These are phyloP conservation scores for Paralinhomoeus sp. DNA, from an alignment of 2,888 invertebrate species.

Conservation along the genomic window DNA sequence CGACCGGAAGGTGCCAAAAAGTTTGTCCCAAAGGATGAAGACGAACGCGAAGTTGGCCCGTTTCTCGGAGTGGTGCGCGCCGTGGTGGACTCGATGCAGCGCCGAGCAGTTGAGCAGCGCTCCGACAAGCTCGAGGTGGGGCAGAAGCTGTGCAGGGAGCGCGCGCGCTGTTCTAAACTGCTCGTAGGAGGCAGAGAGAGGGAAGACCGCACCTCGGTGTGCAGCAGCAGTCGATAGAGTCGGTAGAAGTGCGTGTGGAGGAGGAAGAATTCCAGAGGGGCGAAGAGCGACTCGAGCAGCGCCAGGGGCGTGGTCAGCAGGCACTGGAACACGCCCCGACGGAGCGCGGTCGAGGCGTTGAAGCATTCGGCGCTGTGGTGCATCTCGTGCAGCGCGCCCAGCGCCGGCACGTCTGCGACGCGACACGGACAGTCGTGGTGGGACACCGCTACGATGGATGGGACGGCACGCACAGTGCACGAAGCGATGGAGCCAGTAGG, in stretches of 20 bases:
- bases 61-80: too few relatives aligned
- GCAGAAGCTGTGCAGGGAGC: too few relatives aligned
- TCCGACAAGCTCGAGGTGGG: too few relatives aligned
- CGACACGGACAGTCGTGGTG: not conserved
- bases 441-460: too few relatives aligned
- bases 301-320: not conserved
- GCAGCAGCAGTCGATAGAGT: slow-evolving; percentile 78
- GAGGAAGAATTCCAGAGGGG: slow-evolving; percentile 34
- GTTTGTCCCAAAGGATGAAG: too few relatives aligned
- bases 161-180: too few relatives aligned
- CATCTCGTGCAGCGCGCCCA: slow-evolving; percentile 72
- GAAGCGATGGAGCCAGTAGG: not conserved
- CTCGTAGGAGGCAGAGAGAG: too few relatives aligned
- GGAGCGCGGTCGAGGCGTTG: slow-evolving; percentile 56
- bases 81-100: too few relatives aligned
- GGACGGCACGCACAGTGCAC: too few relatives aligned
- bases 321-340: slow-evolving; percentile 55
- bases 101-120: too few relatives aligned
- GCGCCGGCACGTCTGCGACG: slow-evolving; percentile 51
- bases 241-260: slow-evolving; percentile 69
- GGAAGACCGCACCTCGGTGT: slow-evolving; percentile 52
- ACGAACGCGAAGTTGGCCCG: too few relatives aligned
- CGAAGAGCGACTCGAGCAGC: not conserved
- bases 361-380: slow-evolving; percentile 75
- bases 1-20: too few relatives aligned